phyloP scores from a whole-genome alignment of 1,140 invertebrate species.

The Nasonia vitripennis region DNA sequence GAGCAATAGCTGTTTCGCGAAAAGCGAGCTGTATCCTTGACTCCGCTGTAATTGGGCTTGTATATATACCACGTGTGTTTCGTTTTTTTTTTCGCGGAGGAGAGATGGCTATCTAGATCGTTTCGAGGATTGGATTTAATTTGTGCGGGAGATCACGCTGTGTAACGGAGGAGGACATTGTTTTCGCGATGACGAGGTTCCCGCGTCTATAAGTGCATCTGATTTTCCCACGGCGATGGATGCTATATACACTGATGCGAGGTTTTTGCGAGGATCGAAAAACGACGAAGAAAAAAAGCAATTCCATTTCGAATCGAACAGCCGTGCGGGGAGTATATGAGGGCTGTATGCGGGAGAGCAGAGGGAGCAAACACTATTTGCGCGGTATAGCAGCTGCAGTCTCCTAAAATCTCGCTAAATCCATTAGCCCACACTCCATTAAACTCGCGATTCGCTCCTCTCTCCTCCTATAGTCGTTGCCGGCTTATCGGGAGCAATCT shows the following conservation, averaged over 20 bases:
- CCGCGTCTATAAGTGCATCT: neutral
- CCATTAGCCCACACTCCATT: constrained; percentile 22
- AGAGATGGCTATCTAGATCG: neutral
- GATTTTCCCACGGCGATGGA: neutral
- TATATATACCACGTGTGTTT: neutral
- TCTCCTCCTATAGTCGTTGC: neutral
- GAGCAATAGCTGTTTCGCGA: neutral
- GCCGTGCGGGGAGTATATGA: neutral
- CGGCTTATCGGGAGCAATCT: neutral
- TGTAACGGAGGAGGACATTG: neutral
- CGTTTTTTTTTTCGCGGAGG: neutral
- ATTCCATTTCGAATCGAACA: neutral
- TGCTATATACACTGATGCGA: neutral
- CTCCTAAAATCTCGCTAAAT: constrained; percentile 23
- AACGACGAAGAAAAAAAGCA: neutral
- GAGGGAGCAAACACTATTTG: neutral
- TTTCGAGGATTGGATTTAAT: constrained; percentile 4
- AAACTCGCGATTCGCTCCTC: constrained; percentile 8
- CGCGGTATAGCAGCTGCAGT: neutral
- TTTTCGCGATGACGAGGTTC: neutral
- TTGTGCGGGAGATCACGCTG: neutral
- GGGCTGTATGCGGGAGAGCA: too few relatives aligned
- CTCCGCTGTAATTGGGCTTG: neutral
- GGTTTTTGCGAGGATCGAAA: neutral
- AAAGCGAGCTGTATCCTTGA: neutral